A percentile compares a stretch with the other conserved stretches of the same genome.
Conservation (phyloP, 2,888 invertebrate genomes). For the Laspeyria flexula region DNA sequence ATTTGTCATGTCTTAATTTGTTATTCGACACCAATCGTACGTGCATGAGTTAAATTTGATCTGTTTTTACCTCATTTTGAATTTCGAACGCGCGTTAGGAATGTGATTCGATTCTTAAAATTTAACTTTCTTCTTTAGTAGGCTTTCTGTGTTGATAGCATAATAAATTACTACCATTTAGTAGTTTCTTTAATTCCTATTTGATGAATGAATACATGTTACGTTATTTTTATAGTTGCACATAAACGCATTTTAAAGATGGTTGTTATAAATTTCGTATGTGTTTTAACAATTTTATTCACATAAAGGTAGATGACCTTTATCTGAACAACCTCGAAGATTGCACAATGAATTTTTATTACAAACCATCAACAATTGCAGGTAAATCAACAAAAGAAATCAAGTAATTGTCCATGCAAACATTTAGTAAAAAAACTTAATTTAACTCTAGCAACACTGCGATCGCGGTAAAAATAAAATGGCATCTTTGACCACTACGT, state of each 20-base stretch:
- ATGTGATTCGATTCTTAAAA: conserved; percentile 67
- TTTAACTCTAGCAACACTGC: conserved; percentile 11
- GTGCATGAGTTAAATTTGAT: conserved; percentile 49
- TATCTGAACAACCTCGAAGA: conserved; percentile 15
- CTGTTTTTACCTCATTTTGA: conserved; percentile 63
- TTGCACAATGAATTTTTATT: conserved; percentile 40
- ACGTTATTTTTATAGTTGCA: conserved; percentile 13
- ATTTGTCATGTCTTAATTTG: conserved; percentile 35
- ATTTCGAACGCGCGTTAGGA: conserved; percentile 62
- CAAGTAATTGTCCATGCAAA: conserved; percentile 48
- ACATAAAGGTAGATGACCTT: conserved; percentile 34
- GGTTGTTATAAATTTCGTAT: conserved; percentile 27
- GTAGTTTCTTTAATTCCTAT: no score
- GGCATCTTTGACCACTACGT: conserved; percentile 15
- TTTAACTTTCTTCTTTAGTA: conserved; percentile 39
- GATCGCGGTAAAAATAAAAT: conserved; percentile 23
- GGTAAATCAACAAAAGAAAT: conserved; percentile 50
- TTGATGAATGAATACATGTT: no score
- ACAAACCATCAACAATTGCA: conserved; percentile 31
- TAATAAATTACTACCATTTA: conserved; percentile 14
- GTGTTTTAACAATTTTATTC: conserved; percentile 16
- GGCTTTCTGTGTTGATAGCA: conserved; percentile 22
- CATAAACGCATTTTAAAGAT: conserved; percentile 24
- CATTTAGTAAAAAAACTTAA: conserved; percentile 15
- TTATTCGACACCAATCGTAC: conserved; percentile 56